Percentiles rank a stretch among this genome's conserved stretches.
These are phyloP conservation scores for Anas platyrhynchos DNA, from an alignment of 2,113 vertebrate genomes.

Conservation along the genomic window DNA sequence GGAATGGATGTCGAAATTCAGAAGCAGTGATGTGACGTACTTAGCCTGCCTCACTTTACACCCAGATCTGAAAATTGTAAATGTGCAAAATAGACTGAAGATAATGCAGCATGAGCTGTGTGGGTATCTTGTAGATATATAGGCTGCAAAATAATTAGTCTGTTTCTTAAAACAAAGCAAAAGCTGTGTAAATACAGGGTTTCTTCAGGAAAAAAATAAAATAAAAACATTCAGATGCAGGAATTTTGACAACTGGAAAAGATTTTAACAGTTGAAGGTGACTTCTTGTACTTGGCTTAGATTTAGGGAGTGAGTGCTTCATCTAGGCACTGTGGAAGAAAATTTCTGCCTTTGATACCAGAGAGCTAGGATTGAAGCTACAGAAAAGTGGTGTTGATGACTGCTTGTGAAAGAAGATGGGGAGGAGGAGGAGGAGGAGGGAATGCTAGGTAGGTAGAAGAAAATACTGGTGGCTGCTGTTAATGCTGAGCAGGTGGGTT, in stretches of 20 bases:
- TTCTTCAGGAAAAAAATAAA: not conserved
- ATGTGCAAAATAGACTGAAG: not conserved
- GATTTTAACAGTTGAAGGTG: not conserved
- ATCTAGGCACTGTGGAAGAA: not conserved
- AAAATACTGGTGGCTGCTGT: not conserved
- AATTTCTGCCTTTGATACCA: not conserved
- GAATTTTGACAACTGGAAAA: not conserved
- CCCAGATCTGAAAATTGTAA: not conserved
- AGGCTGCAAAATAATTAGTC: not conserved
- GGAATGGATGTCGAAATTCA: not conserved
- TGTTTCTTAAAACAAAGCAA: not conserved
- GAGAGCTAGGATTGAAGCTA: not conserved
- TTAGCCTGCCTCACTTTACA: not conserved
- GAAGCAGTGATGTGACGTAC: not conserved
- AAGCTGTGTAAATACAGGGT: not conserved
- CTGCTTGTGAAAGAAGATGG: not conserved
- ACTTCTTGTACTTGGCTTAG: not conserved
- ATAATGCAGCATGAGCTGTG: rapidly evolving
- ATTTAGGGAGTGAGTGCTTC: not conserved
- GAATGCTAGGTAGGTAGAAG: not conserved
- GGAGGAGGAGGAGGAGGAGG: not conserved
- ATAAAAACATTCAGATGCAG: rapidly evolving
- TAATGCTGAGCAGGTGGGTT: not conserved
- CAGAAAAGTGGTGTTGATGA: not conserved
- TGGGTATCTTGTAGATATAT: not conserved